Percentiles rank a stretch among this genome's conserved stretches.
These are phyloP conservation scores for Drosophila malerkotliana DNA, from an alignment of 1,140 invertebrate species.

Conservation along the genomic window DNA sequence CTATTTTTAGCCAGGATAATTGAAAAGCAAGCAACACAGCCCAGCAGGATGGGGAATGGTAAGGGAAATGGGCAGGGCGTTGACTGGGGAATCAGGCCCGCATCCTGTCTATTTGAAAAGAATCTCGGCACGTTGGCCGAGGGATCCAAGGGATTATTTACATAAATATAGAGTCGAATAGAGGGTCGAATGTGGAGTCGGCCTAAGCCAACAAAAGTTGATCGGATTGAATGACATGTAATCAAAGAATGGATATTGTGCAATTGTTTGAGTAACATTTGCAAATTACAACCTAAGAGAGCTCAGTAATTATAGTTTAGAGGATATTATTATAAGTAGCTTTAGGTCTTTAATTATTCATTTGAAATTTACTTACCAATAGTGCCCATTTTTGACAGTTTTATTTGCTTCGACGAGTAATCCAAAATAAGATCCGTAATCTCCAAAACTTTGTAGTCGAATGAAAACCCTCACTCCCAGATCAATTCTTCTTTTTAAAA, in stretches of 20 bases:
- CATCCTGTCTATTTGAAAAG: constrained; percentile 50
- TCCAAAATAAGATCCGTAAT: constrained; percentile 43
- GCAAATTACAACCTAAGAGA: background rate
- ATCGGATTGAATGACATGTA: constrained; percentile 39
- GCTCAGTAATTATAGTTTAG: too few relatives aligned
- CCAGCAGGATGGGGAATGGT: constrained; percentile 45
- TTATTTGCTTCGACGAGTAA: constrained; percentile 21
- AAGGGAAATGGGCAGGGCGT: constrained; percentile 18
- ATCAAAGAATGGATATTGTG: constrained; percentile 42
- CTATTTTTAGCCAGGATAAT: constrained; percentile 77
- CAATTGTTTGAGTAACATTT: constrained; percentile 33
- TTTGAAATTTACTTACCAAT: constrained; percentile 51
- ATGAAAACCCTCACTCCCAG: background rate
- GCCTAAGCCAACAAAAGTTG: constrained; percentile 28
- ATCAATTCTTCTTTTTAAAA: constrained; percentile 22
- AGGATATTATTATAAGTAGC: too few relatives aligned
- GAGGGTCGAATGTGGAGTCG: constrained; percentile 18
- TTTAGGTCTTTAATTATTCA: too few relatives aligned
- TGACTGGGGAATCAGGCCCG: constrained; percentile 17
- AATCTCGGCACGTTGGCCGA: constrained; percentile 37
- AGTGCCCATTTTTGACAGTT: constrained; percentile 60
- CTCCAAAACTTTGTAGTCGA: background rate
- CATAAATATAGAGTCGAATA: constrained; percentile 40
- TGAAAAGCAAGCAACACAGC: constrained; percentile 63
- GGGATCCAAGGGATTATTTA: constrained; percentile 53